These are phyloP conservation scores for Lophotriccus pileatus DNA, from an alignment of 2,797 vertebrate genomes.

Conservation along the genomic window DNA sequence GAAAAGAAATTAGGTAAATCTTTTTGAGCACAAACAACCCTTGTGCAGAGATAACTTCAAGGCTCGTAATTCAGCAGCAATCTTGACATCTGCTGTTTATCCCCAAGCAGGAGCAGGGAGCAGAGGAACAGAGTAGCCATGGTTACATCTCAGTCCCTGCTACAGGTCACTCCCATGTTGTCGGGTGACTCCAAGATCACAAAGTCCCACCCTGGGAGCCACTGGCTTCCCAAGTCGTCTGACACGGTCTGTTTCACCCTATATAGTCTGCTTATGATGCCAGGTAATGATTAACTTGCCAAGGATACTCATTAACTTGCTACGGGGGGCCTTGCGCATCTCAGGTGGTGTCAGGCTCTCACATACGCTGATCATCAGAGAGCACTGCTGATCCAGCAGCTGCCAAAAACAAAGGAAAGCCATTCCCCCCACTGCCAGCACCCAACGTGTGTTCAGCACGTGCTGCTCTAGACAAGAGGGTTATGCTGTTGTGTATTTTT, in stretches of 20 bases:
- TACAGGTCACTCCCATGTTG: background rate
- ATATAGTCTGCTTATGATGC: background rate
- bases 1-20: background rate
- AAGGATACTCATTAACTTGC: background rate
- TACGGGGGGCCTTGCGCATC: background rate
- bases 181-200: background rate
- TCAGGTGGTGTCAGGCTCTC: background rate
- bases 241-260: background rate
- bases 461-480: slow-evolving; percentile 5
- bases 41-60: background rate
- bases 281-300: slow-evolving; percentile 18
- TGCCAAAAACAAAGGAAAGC: background rate
- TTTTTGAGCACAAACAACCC: background rate
- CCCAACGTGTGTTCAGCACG: background rate
- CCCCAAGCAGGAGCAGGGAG: background rate
- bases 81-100: slow-evolving; percentile 46
- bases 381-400: background rate
- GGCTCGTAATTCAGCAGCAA: slow-evolving; percentile 3
- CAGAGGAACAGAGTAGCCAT: slow-evolving; percentile 28
- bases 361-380: accelerated
- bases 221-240: background rate
- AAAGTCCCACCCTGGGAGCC: background rate
- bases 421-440: background rate
- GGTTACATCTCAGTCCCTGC: slow-evolving; percentile 15
- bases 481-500: slow-evolving; percentile 47